These are phyloP conservation scores for Heliconius himera DNA, from an alignment of 1,140 invertebrate genomes.

Conservation along the genomic window DNA sequence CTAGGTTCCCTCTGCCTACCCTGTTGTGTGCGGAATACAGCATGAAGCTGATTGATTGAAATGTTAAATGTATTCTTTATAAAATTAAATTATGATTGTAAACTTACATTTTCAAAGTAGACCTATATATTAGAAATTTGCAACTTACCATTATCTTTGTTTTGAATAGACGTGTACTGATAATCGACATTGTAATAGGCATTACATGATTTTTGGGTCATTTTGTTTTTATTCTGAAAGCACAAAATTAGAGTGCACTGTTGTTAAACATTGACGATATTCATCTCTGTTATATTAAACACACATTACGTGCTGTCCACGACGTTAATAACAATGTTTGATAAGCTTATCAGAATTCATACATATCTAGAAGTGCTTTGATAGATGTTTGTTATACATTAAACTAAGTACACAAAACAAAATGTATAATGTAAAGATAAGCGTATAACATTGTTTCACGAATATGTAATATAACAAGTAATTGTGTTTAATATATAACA, in stretches of 20 bases:
- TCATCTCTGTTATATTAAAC: constrained; percentile 25
- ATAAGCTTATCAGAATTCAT: constrained; percentile 46
- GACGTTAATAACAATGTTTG: constrained; percentile 36
- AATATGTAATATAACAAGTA: not conserved
- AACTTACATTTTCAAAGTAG: not conserved
- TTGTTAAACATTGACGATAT: constrained; percentile 11
- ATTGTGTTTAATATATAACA: too few relatives aligned
- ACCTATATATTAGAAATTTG: not conserved
- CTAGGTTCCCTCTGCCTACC: too few relatives aligned
- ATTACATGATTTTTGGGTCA: constrained; percentile 56
- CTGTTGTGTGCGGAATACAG: too few relatives aligned
- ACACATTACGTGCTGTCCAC: constrained; percentile 28
- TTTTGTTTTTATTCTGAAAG: constrained; percentile 38
- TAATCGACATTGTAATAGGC: constrained; percentile 69
- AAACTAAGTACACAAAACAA: constrained; percentile 13
- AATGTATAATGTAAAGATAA: constrained; percentile 15
- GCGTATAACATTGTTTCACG: not conserved
- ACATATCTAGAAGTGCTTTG: constrained; percentile 10
- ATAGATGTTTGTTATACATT: not conserved
- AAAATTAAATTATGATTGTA: too few relatives aligned
- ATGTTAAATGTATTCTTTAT: too few relatives aligned
- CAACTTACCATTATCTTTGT: constrained; percentile 68
- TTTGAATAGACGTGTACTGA: constrained; percentile 63
- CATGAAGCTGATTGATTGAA: too few relatives aligned
- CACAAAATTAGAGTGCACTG: not conserved